phyloP scores from a whole-genome alignment of 1,140 invertebrate genomes.

The Araneus ventricosus region DNA sequence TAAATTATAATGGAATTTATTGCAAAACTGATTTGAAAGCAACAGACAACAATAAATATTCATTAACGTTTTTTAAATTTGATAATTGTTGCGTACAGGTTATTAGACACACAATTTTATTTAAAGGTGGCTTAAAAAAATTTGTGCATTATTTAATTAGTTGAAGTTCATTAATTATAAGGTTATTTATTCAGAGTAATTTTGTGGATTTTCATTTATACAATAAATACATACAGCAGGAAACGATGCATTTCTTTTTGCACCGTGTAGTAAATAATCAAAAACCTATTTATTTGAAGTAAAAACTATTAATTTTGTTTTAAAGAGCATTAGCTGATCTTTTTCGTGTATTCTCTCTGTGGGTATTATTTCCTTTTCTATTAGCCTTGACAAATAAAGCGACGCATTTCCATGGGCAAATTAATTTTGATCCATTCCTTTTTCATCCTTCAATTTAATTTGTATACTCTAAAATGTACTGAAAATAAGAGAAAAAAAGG shows the following conservation, averaged over 20 bases:
- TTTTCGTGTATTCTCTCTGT: neutral
- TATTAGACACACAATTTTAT: too few species aligned
- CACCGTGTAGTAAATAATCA: too few species aligned
- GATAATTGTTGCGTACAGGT: too few species aligned
- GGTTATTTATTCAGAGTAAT: too few species aligned
- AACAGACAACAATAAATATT: too few species aligned
- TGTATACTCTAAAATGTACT: neutral
- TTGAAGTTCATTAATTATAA: too few species aligned
- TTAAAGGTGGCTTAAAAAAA: too few species aligned
- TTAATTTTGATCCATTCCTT: constrained; percentile 6
- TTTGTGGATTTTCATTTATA: neutral
- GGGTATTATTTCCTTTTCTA: neutral
- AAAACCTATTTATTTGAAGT: neutral
- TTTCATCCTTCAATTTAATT: constrained; percentile 32
- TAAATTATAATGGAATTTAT: too few species aligned
- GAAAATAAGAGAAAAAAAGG: constrained; percentile 26
- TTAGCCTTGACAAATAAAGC: neutral
- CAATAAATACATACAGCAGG: neutral
- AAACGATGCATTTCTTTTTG: neutral
- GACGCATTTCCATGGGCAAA: neutral
- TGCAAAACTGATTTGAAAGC: too few species aligned
- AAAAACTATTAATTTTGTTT: neutral
- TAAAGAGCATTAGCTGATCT: neutral
- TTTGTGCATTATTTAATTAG: too few species aligned
- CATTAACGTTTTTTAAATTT: too few species aligned